These are phyloP conservation scores for Syngnathus floridae DNA, from an alignment of 2,113 vertebrate genomes.

Conservation along the genomic window DNA sequence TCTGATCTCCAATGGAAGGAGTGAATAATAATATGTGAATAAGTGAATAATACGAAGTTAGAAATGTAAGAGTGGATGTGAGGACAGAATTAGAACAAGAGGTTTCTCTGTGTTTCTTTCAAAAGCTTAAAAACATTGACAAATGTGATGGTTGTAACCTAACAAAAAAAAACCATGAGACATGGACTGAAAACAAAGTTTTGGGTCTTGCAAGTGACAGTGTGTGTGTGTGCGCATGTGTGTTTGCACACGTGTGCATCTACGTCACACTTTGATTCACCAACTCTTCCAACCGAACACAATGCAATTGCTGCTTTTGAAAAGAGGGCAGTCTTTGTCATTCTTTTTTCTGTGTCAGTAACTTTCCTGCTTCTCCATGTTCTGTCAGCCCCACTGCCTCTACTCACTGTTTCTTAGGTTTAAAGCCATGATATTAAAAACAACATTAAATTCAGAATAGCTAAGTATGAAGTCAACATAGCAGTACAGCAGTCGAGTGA, in stretches of 20 bases:
- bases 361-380: slow-evolving; percentile 6
- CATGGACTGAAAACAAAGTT: neutral
- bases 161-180: neutral
- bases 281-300: slow-evolving; percentile 39
- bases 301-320: slow-evolving; percentile 38
- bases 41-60: too few species aligned
- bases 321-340: slow-evolving; percentile 25
- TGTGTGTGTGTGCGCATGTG: slow-evolving; percentile 4
- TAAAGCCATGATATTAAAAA: neutral
- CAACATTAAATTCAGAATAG: neutral
- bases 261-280: slow-evolving; percentile 51
- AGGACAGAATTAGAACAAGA: too few species aligned
- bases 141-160: neutral
- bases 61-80: too few species aligned
- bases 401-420: neutral
- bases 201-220: neutral
- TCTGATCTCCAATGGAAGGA: too few species aligned
- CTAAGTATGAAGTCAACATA: neutral
- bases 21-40: too few species aligned
- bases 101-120: too few species aligned
- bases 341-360: slow-evolving; percentile 7
- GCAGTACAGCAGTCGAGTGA: neutral
- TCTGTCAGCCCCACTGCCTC: neutral
- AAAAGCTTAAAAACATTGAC: neutral
- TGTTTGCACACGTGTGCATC: slow-evolving; percentile 6